Base-by-base conservation (phyloP, 2,888 invertebrate species). In the Lacanobia oleracea region DNA sequence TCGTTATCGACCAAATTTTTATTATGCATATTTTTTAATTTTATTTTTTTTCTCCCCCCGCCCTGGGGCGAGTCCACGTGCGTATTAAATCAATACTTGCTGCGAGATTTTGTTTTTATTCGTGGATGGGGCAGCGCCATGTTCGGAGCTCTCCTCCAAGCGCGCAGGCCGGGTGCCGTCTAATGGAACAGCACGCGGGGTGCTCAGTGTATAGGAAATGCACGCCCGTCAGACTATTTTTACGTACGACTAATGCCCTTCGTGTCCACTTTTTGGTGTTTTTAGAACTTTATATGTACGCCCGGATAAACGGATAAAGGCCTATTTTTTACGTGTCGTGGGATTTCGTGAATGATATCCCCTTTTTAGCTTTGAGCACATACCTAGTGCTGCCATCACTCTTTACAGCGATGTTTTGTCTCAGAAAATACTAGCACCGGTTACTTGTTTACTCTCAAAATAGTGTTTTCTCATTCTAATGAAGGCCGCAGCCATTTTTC, bases 11-110 rank as follows among this genome's bases (percentile, higher is more conserved):
- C 93, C 93, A 94, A 93, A 95, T 94, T 94, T 95, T 95, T 93
- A 93, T 90, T 92, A 93, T 93, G 92, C 93, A 93, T 93, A 95
- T 94, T 95, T 95, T 94, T 94, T 94, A 93, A 94, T 94, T 95
- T 94, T 93, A 92, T 94, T 94, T 94, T 92, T 93, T 88, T 89
- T 89, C 92, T 87, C 90, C 92, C 93, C 91, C 91, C 86, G 81
- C 84, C 86, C 86, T 90, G 84, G 84, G 86, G 88, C 89, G 86
- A 72, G 59, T 77, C 87, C 88, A 86, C 81, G 81, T 86, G 89
- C 90, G 84, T 84, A 84, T 93, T 93, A 92, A 94, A 93, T 94
- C 94, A 94, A 94, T 94, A 94, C 90, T 86, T 87, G 86, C 85
- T 85, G 61, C 60, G 78, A 66, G 79, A 76, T 82, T 84, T 90